Percentiles rank a stretch among this genome's conserved stretches.
Evolutionary conservation across 2,888 invertebrate species (phyloP).

Genomic region (Drosophila multiciliata): DNA sequence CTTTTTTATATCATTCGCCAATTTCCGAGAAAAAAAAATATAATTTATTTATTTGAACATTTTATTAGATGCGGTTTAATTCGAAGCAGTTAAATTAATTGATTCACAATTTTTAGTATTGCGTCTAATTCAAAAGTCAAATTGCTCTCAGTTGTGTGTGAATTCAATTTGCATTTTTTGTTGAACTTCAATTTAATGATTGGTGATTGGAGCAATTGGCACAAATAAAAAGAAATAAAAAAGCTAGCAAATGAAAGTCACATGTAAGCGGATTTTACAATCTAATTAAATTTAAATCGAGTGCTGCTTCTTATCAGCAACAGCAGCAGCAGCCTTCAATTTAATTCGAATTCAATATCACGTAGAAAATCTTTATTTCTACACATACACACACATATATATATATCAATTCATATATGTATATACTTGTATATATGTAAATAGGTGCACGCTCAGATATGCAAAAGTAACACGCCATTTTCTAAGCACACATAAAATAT

Average conservation of each 20-base stretch:
- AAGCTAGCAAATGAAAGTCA: conserved; percentile 4
- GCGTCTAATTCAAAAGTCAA: neutral
- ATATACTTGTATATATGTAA: neutral
- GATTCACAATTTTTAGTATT: conserved; percentile 10
- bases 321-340: conserved; percentile 31
- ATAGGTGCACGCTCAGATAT: conserved; percentile 3
- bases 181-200: conserved; percentile 22
- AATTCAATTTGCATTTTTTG: conserved; percentile 41
- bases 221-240: conserved; percentile 7
- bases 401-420: neutral
- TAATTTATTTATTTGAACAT: conserved; percentile 33
- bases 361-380: conserved; percentile 48
- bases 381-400: conserved; percentile 1
- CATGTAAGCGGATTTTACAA: conserved; percentile 32
- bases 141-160: conserved; percentile 19
- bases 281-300: conserved; percentile 43
- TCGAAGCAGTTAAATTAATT: conserved; percentile 26
- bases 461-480: conserved; percentile 6
- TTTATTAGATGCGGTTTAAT: conserved; percentile 31
- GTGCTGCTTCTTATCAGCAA: conserved; percentile 46
- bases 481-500: neutral
- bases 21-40: conserved; percentile 21
- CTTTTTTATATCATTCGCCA: conserved; percentile 18
- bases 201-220: conserved; percentile 1
- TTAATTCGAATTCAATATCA: conserved; percentile 44